Evolutionary conservation across 2,797 vertebrate species (phyloP).

Genomic region (Ctenopoma kingsleyae): DNA sequence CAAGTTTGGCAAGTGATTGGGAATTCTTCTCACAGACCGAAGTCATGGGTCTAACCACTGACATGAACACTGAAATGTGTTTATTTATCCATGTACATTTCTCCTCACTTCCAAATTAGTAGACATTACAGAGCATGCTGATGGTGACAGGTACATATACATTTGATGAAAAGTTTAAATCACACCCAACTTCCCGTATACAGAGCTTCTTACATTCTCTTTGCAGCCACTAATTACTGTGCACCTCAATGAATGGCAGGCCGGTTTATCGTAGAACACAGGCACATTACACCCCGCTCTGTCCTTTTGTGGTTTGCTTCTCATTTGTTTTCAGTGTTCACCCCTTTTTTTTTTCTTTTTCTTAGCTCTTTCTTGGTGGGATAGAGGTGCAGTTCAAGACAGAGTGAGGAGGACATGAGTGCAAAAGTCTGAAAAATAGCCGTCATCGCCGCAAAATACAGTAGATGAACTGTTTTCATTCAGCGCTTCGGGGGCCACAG

Average conservation of each 20-base stretch:
- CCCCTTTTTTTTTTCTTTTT: conserved; percentile 2
- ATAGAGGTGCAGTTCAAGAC: not conserved
- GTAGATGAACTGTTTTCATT: conserved; percentile 34
- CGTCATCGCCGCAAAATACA: conserved; percentile 15
- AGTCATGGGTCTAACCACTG: conserved; percentile 42
- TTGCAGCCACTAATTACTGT: conserved; percentile 60
- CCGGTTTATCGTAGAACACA: conserved; percentile 51
- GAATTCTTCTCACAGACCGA: conserved; percentile 60
- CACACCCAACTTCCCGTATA: conserved; percentile 58
- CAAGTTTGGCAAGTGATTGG: conserved; percentile 54
- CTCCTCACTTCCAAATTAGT: conserved; percentile 64
- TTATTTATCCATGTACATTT: conserved; percentile 76
- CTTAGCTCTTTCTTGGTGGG: not conserved
- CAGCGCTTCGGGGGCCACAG: too few species aligned
- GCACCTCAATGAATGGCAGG: conserved; percentile 50
- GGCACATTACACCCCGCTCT: conserved; percentile 18
- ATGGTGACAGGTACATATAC: conserved; percentile 77
- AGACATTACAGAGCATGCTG: conserved; percentile 68
- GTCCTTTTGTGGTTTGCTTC: conserved; percentile 35
- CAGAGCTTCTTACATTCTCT: conserved; percentile 52
- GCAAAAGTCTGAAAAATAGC: conserved; percentile 31
- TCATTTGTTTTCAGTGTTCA: conserved; percentile 24
- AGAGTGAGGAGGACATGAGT: conserved; percentile 7
- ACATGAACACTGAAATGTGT: conserved; percentile 52
- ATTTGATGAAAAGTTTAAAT: conserved; percentile 66